Evolutionary conservation across 2,113 vertebrate species (phyloP).

Genomic region (Gymnogyps californianus): DNA sequence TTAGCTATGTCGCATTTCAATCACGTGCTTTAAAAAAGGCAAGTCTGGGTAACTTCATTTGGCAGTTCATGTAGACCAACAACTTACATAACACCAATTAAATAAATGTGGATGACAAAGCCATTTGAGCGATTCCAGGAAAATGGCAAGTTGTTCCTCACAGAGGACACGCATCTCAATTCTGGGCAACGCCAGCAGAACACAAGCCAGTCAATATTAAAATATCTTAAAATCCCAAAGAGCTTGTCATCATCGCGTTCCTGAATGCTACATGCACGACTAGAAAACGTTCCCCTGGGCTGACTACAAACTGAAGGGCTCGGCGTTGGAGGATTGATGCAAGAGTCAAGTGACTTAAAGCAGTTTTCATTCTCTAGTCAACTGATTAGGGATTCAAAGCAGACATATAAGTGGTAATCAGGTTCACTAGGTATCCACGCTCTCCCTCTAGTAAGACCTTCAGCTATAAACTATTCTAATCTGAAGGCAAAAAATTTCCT

Average conservation of each 20-base stretch:
- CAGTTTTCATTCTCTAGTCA: background rate
- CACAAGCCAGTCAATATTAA: background rate
- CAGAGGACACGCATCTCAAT: background rate
- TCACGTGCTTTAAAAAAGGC: background rate
- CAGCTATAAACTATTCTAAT: background rate
- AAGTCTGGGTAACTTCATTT: background rate
- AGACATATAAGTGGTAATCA: background rate
- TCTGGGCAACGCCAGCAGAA: background rate
- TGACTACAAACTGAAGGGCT: background rate
- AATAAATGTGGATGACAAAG: background rate
- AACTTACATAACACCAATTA: background rate
- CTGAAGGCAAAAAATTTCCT: background rate
- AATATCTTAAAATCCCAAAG: background rate
- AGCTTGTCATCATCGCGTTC: background rate
- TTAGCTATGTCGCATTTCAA: background rate
- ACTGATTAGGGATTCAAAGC: background rate
- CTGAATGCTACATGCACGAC: background rate
- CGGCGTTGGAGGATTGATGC: rapidly evolving
- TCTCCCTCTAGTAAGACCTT: background rate
- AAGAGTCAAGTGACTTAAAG: background rate
- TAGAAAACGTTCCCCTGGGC: background rate
- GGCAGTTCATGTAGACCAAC: background rate
- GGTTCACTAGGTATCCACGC: background rate
- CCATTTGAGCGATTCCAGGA: background rate
- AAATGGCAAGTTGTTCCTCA: rapidly evolving